Evolutionary conservation across 2,797 vertebrate species (phyloP).

Genomic region (Betta splendens): DNA sequence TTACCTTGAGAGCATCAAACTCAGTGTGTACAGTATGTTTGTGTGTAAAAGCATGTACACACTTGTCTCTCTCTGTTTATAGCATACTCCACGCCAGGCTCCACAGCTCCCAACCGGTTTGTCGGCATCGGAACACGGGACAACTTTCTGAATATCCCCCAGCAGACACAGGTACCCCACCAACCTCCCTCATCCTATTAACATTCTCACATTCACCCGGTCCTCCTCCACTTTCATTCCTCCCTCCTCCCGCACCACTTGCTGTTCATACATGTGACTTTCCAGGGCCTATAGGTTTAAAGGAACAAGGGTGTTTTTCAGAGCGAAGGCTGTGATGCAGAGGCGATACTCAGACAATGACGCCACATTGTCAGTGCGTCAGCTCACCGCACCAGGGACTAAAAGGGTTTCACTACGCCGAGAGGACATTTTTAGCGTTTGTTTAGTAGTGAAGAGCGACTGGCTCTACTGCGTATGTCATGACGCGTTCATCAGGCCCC

Average conservation of each 20-base stretch:
- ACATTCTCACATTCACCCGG: slow-evolving; percentile 63
- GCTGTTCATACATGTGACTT: slow-evolving; percentile 19
- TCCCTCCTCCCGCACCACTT: slow-evolving; percentile 42
- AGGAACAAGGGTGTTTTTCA: slow-evolving; percentile 48
- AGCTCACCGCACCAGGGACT: background rate
- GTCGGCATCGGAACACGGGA: slow-evolving; percentile 99
- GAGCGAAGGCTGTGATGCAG: slow-evolving; percentile 45
- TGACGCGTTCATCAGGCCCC: slow-evolving; percentile 93
- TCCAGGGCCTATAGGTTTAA: slow-evolving; percentile 23
- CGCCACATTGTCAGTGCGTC: slow-evolving; percentile 20
- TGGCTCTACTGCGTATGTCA: no score
- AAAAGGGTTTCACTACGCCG: no score
- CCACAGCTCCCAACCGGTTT: slow-evolving; percentile 98
- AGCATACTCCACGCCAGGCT: slow-evolving; percentile 97
- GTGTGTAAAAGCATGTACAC: slow-evolving; percentile 79
- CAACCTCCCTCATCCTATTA: slow-evolving; percentile 69
- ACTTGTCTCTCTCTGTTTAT: slow-evolving; percentile 79
- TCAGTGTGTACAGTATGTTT: slow-evolving; percentile 67
- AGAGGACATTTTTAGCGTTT: no score
- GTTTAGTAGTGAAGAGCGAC: no score
- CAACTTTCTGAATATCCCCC: slow-evolving; percentile 98
- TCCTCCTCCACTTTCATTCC: slow-evolving; percentile 48
- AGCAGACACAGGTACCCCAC: slow-evolving; percentile 92
- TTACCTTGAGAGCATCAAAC: slow-evolving; percentile 50
- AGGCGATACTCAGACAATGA: slow-evolving; percentile 40